Base-by-base conservation (phyloP, 1,140 invertebrate species). In the Drosophila ohnishii region DNA sequence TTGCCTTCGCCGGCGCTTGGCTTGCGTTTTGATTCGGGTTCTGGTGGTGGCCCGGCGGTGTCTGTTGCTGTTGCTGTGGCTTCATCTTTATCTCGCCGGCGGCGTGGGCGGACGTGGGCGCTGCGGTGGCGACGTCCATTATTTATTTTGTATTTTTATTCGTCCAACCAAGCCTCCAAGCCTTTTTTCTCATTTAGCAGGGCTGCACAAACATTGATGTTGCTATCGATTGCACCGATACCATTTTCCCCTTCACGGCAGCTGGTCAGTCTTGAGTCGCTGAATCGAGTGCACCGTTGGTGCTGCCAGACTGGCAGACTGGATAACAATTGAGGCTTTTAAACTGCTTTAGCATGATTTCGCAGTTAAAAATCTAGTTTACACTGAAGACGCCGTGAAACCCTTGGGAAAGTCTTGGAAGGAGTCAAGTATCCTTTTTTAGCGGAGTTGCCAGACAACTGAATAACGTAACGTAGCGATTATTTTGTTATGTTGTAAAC, bases 91-190 rank as follows among this genome's bases (percentile, higher is more conserved):
- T 34, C 22, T 87, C 83, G 25, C 66, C 77, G 37, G 62, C 55
- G 37, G 66, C 48, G 47, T 72, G 71, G 28, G 25, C 44, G 61
- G 67, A 37, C 51, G 45, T 62, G 64, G 67, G 57, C 51, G 48
- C 65, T 70, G 63, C 63, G 51, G 60, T 47, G 44, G 69, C 69
- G 47, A 71, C 69, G 42, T 72, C 83, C 83, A 87, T 87, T 61
- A 69, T 80, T 74, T 19, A 77, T 69, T 65, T 65, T 63, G 32
- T 45, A 58, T 75, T 80, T 42, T 71, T 53, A 37, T 63, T 62
- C 72, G 56, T 48, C 76, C 42, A 67, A 71, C 51, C 66, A 71
- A 75, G 56, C 50, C 69, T 75, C 56, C 59, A 55, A 84, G 66
- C 50, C 57, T 67, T 62, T 66, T 67, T 80, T 83, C 50, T 50